A percentile compares a stretch with the other conserved stretches of the same genome.
phyloP scores from a whole-genome alignment of 2,797 vertebrate species.

The Protonibea diacanthus region DNA sequence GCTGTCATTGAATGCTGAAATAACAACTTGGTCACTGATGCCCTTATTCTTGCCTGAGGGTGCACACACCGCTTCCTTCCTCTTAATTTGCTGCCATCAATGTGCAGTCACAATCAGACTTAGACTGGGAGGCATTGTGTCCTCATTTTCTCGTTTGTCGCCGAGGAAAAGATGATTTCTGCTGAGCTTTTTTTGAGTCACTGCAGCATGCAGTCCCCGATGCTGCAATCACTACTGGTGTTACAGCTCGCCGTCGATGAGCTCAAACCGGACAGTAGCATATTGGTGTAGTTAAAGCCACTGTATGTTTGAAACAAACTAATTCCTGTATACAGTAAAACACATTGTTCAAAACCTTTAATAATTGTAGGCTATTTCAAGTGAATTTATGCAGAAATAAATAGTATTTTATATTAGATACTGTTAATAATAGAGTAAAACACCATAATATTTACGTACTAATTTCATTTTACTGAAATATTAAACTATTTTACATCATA shows the following conservation, averaged over 20 bases:
- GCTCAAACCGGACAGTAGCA: background rate
- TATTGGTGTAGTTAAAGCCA: background rate
- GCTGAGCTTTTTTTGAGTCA: constrained; percentile 16
- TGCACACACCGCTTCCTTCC: constrained; percentile 10
- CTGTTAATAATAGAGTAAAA: too few relatives aligned
- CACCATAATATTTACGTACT: too few relatives aligned
- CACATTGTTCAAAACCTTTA: too few relatives aligned
- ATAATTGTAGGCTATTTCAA: too few relatives aligned
- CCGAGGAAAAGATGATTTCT: constrained; percentile 12
- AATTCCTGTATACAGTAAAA: too few relatives aligned
- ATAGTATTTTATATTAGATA: too few relatives aligned
- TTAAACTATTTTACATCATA: too few relatives aligned
- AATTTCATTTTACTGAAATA: too few relatives aligned
- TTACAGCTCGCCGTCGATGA: background rate
- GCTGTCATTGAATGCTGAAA: constrained; percentile 16
- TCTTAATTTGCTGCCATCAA: constrained; percentile 45
- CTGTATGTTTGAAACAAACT: background rate
- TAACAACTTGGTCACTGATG: constrained; percentile 11
- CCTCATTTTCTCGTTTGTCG: constrained; percentile 41
- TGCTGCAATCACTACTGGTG: background rate
- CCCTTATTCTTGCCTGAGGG: constrained; percentile 28
- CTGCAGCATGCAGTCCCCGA: background rate
- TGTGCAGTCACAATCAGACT: constrained; percentile 24
- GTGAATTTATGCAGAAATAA: too few relatives aligned
- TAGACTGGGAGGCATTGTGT: constrained; percentile 9